Base-by-base conservation (phyloP, 1,140 invertebrate genomes). In the Zaprionus davidi region DNA sequence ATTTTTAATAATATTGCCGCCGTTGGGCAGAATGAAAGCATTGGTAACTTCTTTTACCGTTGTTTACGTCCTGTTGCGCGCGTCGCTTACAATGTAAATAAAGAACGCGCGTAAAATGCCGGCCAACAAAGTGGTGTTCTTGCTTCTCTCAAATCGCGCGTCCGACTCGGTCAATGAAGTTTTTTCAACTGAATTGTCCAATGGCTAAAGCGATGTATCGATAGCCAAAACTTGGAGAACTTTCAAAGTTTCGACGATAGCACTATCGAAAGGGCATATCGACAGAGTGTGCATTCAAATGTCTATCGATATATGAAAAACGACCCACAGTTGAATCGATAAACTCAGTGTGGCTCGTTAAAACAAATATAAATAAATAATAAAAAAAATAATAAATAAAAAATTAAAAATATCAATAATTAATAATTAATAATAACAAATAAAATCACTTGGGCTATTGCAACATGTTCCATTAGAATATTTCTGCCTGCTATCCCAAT, bases 51-150 rank as follows among this genome's bases (percentile, higher is more conserved):
- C 55, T 67, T 57, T 73, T 72, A 73, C 53, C 72, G 72, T 64
- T 75, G 72, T 72, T 76, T 72, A 76, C 74, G 74, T 72, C 62
- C 74, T 72, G 70, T 67, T 76, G 69, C 69, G 70, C 74, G 70
- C 74, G 70, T 51, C 57, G 36, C 70, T 76, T 76, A 72, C 70
- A 51, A 67, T 72, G 56, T 72, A 66, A 72, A 72, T 72, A 72
- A 15, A 62, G 63, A 71, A 64, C 70, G 74, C 74, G 74, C 74
- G 69, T 76, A 76, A 76, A 76, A 72, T 76, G 74, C 74, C 74
- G 74, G 74, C 55, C 66, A 58, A 57, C 7, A 17, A 46, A 46
- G 17, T 17, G 12, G 17, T 41, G 41, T 46, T 55, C 9, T 12
- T 28, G 26, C 53, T 13, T 17, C 7, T 28, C 26, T 31, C 9